A percentile compares a stretch with the other conserved stretches of the same genome.
These are phyloP conservation scores for Elymnias hypermnestra DNA, from an alignment of 1,140 invertebrate species.

Conservation along the genomic window DNA sequence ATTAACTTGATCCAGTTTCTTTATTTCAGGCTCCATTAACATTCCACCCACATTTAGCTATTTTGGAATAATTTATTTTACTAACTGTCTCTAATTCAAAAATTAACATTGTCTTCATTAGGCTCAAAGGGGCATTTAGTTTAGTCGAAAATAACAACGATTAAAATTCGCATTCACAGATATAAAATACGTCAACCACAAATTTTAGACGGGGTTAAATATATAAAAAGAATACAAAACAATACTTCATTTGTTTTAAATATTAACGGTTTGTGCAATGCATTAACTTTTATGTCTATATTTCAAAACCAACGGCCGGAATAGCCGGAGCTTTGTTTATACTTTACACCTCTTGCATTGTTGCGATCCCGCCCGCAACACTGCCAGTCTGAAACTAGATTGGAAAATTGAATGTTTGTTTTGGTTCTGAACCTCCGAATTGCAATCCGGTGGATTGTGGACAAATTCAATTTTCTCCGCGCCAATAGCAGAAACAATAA, in stretches of 20 bases:
- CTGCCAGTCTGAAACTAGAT: constrained; percentile 32
- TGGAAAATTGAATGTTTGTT: constrained; percentile 50
- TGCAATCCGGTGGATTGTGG: constrained; percentile 57
- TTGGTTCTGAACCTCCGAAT: constrained; percentile 42
- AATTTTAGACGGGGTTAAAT: no score
- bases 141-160: no score
- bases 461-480: constrained; percentile 65
- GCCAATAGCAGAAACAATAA: constrained; percentile 62
- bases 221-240: no score
- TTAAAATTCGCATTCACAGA: no score
- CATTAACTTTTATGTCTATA: no score
- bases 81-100: constrained; percentile 3
- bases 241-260: no score
- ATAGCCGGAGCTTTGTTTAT: no score
- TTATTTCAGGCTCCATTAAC: constrained; percentile 44
- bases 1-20: constrained; percentile 61
- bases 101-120: no score
- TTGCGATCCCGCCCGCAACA: constrained; percentile 26
- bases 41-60: constrained; percentile 32
- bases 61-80: constrained; percentile 18
- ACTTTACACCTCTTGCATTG: constrained; percentile 21
- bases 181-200: no score
- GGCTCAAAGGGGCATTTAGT: no score
- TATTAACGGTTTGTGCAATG: no score
- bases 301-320: no score